Base-by-base conservation (phyloP, 1,140 invertebrate genomes). In the Liolophura sinensis region DNA sequence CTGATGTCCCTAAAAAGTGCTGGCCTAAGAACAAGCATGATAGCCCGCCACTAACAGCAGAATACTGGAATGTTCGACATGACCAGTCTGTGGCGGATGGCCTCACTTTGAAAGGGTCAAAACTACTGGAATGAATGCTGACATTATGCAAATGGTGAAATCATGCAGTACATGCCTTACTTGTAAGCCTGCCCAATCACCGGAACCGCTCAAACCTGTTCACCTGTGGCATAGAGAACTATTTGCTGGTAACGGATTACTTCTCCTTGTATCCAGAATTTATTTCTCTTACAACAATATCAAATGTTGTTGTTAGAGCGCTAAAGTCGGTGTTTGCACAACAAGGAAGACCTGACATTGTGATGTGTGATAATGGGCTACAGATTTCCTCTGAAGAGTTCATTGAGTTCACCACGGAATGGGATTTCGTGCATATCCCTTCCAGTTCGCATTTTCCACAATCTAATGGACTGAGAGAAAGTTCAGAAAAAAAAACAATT, bases 131-230 rank as follows among this genome's bases (percentile, higher is more conserved):
- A 64, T 74, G 49, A 40, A 25, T 46, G 24, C 55, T 49, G 57
- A 75, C 24, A 69, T 77, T 4, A 48, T 27, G 5, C 57, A 71
- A 18, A 54, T 67, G 49, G 62, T 71, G 1, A 55, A 51, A 22
- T 57, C 58, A 20, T 74, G 74, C 49, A n/a, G 12, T 15, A 40
- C 67, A 0, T 73, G 66, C 68, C 15, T 58, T 22, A 47, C 61
- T 22, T 27, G 59, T 27, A 51, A 60, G 24, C 49, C 55, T 20
- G 49, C 50, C 14, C 68, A 69, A 20, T 12, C 15, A 3, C 67
- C 64, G 51, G 64, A 74, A 63, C 66, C 73, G 18, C 47, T 73
- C 1, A 62, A 60, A 20, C 55, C n/a, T n/a, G n/a, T n/a, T n/a
- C n/a, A n/a, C 18, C 65, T 54, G 20, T 67, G 65, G 65, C 48